Percentiles rank a stretch among this genome's conserved stretches.
These are phyloP conservation scores for Thaleichthys pacificus DNA, from an alignment of 2,797 vertebrate species.

Conservation along the genomic window DNA sequence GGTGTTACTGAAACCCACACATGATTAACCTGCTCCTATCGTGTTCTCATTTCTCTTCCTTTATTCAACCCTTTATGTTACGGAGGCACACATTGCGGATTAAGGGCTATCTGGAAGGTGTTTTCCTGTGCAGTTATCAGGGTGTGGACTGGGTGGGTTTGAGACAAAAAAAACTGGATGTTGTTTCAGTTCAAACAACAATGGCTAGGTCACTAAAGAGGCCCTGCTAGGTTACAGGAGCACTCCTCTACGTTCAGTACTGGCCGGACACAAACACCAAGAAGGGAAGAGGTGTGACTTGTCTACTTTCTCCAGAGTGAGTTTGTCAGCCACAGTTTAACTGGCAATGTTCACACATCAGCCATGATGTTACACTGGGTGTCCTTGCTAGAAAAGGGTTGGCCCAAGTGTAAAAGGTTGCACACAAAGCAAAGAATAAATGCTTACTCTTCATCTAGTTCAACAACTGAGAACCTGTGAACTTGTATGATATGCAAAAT, in stretches of 20 bases:
- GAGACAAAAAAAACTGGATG: conserved; percentile 47
- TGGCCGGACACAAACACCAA: neutral
- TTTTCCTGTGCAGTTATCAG: conserved; percentile 40
- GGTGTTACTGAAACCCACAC: neutral
- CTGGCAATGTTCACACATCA: too few species aligned
- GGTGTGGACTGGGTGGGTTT: conserved; percentile 45
- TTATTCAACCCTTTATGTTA: conserved; percentile 39
- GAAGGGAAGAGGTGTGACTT: neutral
- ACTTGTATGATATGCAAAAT: too few species aligned
- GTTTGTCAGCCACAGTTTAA: too few species aligned
- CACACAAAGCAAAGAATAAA: too few species aligned
- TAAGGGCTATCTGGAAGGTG: conserved; percentile 1
- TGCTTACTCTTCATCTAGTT: too few species aligned
- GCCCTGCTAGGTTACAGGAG: neutral
- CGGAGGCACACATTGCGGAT: conserved; percentile 12
- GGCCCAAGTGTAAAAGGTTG: too few species aligned
- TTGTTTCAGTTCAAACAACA: conserved; percentile 53
- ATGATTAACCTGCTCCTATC: conserved; percentile 31
- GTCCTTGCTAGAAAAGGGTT: too few species aligned
- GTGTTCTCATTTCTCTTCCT: conserved; percentile 20
- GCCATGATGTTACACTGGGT: too few species aligned
- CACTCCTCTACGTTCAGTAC: neutral
- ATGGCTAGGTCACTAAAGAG: conserved; percentile 40
- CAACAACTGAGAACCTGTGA: too few species aligned
- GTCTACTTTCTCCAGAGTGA: neutral